These are phyloP conservation scores for Oxyteleia sp. DNA, from an alignment of 2,888 invertebrate species.

Conservation along the genomic window DNA sequence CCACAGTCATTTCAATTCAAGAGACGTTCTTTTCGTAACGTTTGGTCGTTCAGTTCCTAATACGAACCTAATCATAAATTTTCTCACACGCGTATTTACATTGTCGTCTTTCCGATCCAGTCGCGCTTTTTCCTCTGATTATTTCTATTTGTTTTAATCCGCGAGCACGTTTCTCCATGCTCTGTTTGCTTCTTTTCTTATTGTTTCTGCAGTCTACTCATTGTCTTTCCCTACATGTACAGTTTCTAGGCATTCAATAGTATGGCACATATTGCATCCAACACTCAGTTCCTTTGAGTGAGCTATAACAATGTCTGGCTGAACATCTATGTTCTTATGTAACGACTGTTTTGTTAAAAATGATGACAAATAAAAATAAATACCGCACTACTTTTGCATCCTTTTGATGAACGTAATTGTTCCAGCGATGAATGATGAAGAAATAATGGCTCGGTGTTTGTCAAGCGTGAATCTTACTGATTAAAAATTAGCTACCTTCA, in stretches of 20 bases:
- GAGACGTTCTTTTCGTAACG: slow-evolving; percentile 21
- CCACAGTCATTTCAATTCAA: slow-evolving; percentile 39
- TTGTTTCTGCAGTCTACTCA: slow-evolving; percentile 50
- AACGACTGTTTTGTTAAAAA: slow-evolving; percentile 34
- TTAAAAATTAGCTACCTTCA: slow-evolving; percentile 10
- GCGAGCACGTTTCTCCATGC: slow-evolving; percentile 49
- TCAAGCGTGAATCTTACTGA: slow-evolving; percentile 4
- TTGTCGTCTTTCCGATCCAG: slow-evolving; percentile 19
- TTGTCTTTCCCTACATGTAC: slow-evolving; percentile 56
- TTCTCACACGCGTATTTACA: slow-evolving; percentile 62
- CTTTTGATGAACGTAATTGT: slow-evolving; percentile 11
- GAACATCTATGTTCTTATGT: slow-evolving; percentile 47
- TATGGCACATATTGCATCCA: slow-evolving; percentile 62
- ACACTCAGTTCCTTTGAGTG: slow-evolving; percentile 42
- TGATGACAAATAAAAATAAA: slow-evolving; percentile 5
- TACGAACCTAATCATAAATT: slow-evolving; percentile 56
- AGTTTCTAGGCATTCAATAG: slow-evolving; percentile 61
- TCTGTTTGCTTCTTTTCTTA: slow-evolving; percentile 56
- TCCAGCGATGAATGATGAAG: background rate
- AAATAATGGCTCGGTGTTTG: slow-evolving; percentile 14
- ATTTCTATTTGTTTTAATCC: slow-evolving; percentile 56
- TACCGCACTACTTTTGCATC: slow-evolving; percentile 8
- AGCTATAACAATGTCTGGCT: slow-evolving; percentile 48
- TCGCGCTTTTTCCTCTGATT: slow-evolving; percentile 35
- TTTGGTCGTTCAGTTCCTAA: slow-evolving; percentile 44